These are phyloP conservation scores for Chaetophractus vellerosus DNA, from an alignment of 2,797 vertebrate species.

Conservation along the genomic window DNA sequence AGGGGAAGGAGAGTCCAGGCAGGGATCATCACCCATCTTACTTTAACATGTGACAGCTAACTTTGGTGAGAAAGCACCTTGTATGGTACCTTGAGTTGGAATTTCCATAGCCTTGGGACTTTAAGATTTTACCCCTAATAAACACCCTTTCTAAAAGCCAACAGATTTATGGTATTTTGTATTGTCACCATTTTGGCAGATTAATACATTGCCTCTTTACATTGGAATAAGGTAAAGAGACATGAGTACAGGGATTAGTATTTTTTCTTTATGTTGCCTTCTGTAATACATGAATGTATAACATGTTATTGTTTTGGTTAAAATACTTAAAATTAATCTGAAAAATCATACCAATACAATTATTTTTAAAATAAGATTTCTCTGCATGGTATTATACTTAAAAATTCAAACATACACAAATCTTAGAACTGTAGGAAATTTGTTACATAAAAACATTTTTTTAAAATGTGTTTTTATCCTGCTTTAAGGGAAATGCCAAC, in stretches of 20 bases:
- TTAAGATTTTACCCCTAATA: too few species aligned
- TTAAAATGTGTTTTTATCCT: background rate
- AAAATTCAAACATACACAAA: background rate
- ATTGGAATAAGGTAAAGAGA: background rate
- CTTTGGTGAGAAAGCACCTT: too few species aligned
- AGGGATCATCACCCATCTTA: too few species aligned
- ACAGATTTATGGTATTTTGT: too few species aligned
- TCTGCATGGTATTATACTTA: background rate
- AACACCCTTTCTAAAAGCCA: too few species aligned
- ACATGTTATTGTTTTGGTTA: background rate
- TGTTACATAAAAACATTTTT: background rate
- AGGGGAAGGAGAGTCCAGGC: too few species aligned
- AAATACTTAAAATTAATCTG: constrained; percentile 7
- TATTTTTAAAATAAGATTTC: constrained; percentile 12
- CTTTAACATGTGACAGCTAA: too few species aligned
- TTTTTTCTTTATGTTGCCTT: background rate
- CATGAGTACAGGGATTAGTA: background rate
- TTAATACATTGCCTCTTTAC: background rate
- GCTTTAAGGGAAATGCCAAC: background rate
- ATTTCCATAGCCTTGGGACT: too few species aligned
- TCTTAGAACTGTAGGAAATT: background rate
- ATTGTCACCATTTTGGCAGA: too few species aligned
- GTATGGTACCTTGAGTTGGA: too few species aligned
- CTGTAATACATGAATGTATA: background rate
- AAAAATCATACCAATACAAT: constrained; percentile 18